Evolutionary conservation across 2,888 invertebrate species (phyloP), one percentile per base, ranked within the genome.

Genomic region (Bellardia bayeri): DNA sequence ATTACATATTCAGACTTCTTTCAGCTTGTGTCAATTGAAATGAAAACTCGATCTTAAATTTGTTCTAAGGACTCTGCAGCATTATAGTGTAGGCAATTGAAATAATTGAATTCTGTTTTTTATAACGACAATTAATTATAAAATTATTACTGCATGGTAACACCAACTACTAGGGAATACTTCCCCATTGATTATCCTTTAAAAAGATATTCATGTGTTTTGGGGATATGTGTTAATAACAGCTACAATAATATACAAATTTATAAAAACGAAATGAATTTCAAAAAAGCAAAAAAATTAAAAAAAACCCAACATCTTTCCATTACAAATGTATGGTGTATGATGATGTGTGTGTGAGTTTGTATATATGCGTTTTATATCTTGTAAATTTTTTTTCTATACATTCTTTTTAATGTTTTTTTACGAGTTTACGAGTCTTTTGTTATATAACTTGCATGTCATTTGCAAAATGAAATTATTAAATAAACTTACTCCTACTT

Each of bases 401-500:
- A 61, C 7, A 42, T 63, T 63, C 9, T 45, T 71, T 76, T 85
- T 66, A 37, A 30, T 81, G 58, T 75, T 90, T 64, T 90, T 89
- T 90, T 90, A 89, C 89, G 90, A 91, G 90, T 90, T 91, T 83
- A 78, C 64, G 71, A 71, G 78, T 91, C 91, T 91, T 91, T 91
- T 91, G 92, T 92, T 92, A 89, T 90, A 90, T 92, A 90, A 91
- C 91, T 91, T 90, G 91, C 90, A 91, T 92, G 91, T 91, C 91
- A 91, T 91, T 91, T 92, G 91, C 92, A 91, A 91, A 91, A 92
- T 91, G 89, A 92, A 91, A 92, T 91, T 91, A 92, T 91, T 91
- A 91, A 90, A 92, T 91, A 91, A 83, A 91, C 90, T 72, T 88
- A 83, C 81, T 88, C 74, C 86, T 82, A 69, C 71, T 86, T 84